phyloP scores from a whole-genome alignment of 2,113 vertebrate genomes.

The Mugil cephalus region DNA sequence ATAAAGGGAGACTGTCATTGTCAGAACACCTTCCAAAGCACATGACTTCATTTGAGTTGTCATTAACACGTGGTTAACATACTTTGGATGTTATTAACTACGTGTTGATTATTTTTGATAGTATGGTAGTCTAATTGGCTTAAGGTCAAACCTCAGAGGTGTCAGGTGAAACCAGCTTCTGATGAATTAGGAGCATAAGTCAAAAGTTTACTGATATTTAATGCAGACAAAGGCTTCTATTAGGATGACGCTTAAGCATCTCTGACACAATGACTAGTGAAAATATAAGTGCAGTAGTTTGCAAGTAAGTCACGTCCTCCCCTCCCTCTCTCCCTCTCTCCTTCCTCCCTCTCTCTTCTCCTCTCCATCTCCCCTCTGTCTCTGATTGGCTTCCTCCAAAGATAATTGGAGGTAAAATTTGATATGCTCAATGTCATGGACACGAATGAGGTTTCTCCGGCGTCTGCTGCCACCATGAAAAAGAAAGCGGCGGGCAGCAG shows the following conservation, averaged over 20 bases:
- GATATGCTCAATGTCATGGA: conserved; percentile 83
- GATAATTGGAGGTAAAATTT: conserved; percentile 79
- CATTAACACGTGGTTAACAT: conserved; percentile 53
- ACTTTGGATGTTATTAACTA: conserved; percentile 3
- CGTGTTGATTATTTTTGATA: background rate
- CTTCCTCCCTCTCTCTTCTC: conserved; percentile 17
- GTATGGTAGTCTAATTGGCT: background rate
- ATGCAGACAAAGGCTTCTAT: conserved; percentile 30
- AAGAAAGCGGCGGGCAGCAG: conserved; percentile 69
- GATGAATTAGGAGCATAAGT: conserved; percentile 23
- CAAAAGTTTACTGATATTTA: conserved; percentile 33
- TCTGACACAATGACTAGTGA: conserved; percentile 59
- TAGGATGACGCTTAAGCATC: conserved; percentile 32
- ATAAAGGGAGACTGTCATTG: conserved; percentile 72
- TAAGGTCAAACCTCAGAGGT: conserved; percentile 30
- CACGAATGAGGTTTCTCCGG: conserved; percentile 80
- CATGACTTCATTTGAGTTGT: conserved; percentile 72
- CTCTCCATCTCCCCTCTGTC: conserved; percentile 53
- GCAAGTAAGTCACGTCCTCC: conserved; percentile 82
- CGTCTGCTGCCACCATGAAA: conserved; percentile 75
- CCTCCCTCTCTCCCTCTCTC: conserved; percentile 60
- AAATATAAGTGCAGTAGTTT: conserved; percentile 76
- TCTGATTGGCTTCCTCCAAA: conserved; percentile 77
- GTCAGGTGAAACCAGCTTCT: conserved; percentile 12
- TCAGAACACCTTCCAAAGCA: conserved; percentile 69